phyloP scores from a whole-genome alignment of 2,888 invertebrate genomes.

The Eupithecia tripunctaria region DNA sequence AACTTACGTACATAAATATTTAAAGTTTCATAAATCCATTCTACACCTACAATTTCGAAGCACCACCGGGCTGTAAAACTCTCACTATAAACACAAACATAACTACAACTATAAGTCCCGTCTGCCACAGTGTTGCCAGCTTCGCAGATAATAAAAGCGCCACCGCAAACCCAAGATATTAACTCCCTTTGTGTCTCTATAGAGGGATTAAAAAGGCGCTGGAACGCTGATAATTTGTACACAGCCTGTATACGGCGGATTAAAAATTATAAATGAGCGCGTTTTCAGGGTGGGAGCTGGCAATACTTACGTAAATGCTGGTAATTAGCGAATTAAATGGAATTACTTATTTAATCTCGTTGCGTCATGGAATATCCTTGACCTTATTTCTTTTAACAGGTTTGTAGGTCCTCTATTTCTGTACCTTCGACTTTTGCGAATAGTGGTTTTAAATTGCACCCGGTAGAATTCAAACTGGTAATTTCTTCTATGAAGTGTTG shows the following conservation, averaged over 20 bases:
- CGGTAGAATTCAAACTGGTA: no score
- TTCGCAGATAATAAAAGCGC: conserved; percentile 20
- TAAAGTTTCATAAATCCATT: not conserved
- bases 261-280: conserved; percentile 20
- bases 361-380: not conserved
- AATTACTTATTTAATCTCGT: not conserved
- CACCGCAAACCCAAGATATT: conserved; percentile 25
- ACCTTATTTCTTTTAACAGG: not conserved
- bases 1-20: no score
- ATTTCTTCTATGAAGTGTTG: no score
- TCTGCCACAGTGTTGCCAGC: conserved; percentile 15
- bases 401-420: not conserved
- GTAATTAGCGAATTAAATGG: conserved; percentile 8
- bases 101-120: not conserved
- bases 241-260: conserved; percentile 24
- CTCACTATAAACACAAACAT: not conserved
- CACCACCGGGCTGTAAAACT: not conserved
- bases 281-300: conserved; percentile 11
- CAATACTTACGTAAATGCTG: conserved; percentile 7
- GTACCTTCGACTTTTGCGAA: not conserved
- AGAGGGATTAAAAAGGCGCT: conserved; percentile 24
- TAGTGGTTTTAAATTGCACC: no score
- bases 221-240: conserved; percentile 29
- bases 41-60: not conserved
- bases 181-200: conserved; percentile 32